Conservation (phyloP, 2,888 invertebrate species). For the Leuctra nigra region DNA sequence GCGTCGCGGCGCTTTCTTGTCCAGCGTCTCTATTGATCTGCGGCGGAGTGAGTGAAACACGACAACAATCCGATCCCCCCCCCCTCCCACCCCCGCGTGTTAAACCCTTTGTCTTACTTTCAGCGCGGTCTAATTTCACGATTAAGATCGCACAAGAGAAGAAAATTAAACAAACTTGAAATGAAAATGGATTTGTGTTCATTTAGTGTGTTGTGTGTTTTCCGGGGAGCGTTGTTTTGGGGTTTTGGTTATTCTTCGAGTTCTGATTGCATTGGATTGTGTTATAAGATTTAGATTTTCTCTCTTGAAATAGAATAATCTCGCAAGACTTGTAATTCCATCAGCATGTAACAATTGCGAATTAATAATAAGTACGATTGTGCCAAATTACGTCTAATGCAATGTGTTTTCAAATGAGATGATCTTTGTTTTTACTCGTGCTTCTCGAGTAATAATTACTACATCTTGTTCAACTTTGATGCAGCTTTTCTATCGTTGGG, state of each 20-base stretch:
- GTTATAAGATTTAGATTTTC: slow-evolving; percentile 3
- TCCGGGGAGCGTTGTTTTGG: neutral
- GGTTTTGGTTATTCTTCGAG: neutral
- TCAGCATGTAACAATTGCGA: no score
- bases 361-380: no score
- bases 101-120: neutral
- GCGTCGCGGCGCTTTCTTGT: neutral
- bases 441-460: no score
- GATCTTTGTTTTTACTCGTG: no score
- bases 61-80: neutral
- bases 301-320: no score
- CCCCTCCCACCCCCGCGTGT: neutral
- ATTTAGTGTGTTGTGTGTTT: neutral
- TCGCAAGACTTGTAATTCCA: no score
- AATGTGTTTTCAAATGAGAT: no score
- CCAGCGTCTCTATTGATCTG: slow-evolving; percentile 2
- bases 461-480: no score
- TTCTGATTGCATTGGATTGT: slow-evolving; percentile 6
- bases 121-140: no score
- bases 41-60: neutral
- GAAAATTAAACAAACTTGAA: slow-evolving; percentile 1
- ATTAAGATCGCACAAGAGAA: neutral
- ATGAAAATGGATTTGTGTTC: slow-evolving; percentile 7
- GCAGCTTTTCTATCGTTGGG: no score
- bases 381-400: no score